These are phyloP conservation scores for Phytoseiulus persimilis DNA, from an alignment of 2,888 invertebrate species.

Conservation along the genomic window DNA sequence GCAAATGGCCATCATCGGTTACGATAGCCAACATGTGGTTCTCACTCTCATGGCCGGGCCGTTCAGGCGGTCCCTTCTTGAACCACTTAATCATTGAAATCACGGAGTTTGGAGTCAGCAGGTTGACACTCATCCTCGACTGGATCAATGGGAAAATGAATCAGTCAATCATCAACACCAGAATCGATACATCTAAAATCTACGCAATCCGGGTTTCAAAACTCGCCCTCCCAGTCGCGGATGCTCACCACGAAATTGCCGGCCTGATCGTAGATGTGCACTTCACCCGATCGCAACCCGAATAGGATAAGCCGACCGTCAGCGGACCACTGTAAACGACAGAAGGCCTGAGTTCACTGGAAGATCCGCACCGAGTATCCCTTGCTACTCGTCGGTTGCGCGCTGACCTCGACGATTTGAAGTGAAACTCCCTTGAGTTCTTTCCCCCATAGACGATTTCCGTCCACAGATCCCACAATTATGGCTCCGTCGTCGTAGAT, in stretches of 20 bases:
- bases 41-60: constrained; percentile 56
- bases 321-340: constrained; percentile 69
- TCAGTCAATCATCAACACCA: too few relatives aligned
- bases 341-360: not conserved
- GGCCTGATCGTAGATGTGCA: constrained; percentile 87
- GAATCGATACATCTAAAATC: not conserved
- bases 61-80: constrained; percentile 53
- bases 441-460: constrained; percentile 95
- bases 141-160: not conserved
- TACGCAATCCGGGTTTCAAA: not conserved
- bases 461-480: constrained; percentile 92
- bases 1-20: constrained; percentile 74
- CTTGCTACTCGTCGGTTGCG: too few relatives aligned
- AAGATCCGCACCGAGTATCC: not conserved
- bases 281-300: constrained; percentile 78
- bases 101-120: constrained; percentile 55
- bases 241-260: constrained; percentile 60
- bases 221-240: not conserved
- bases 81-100: constrained; percentile 79
- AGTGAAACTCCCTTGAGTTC: constrained; percentile 78
- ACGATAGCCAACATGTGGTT: constrained; percentile 74
- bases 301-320: constrained; percentile 82
- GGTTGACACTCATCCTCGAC: constrained; percentile 45
- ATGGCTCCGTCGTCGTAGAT: constrained; percentile 95
- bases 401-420: constrained; percentile 63